Evolutionary conservation across 2,113 vertebrate species (phyloP).

Genomic region (Dicaeum eximium): DNA sequence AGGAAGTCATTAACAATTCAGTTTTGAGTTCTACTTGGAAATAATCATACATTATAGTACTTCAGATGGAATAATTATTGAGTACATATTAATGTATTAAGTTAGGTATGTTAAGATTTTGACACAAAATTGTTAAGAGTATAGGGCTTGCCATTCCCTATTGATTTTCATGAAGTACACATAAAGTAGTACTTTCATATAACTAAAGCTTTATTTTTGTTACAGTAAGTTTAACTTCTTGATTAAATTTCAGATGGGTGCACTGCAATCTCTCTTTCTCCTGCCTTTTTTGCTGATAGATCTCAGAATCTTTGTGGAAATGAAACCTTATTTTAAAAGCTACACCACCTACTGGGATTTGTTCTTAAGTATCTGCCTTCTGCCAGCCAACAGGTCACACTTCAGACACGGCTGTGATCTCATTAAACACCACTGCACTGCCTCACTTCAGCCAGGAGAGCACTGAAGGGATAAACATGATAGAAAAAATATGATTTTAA

Average conservation of each 20-base stretch:
- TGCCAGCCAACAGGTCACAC: neutral
- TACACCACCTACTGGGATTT: neutral
- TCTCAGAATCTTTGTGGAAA: neutral
- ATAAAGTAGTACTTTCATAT: neutral
- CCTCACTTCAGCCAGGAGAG: neutral
- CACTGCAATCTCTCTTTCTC: neutral
- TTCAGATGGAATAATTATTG: neutral
- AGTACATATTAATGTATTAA: neutral
- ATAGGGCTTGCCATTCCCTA: neutral
- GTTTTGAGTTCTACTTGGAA: neutral
- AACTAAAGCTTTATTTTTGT: neutral
- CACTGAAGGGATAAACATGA: neutral
- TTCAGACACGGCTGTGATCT: neutral
- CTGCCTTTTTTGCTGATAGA: neutral
- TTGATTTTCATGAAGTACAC: neutral
- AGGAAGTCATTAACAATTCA: neutral
- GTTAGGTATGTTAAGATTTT: neutral
- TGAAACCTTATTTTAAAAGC: neutral
- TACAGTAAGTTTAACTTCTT: neutral
- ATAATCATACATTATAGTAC: neutral
- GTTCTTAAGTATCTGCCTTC: neutral
- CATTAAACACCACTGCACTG: neutral
- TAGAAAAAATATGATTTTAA: too few relatives aligned
- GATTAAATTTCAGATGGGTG: neutral
- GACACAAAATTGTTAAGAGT: neutral